A percentile compares a stretch with the other conserved stretches of the same genome.
Conservation (phyloP, 1,140 invertebrate species). For the Papilio machaon region DNA sequence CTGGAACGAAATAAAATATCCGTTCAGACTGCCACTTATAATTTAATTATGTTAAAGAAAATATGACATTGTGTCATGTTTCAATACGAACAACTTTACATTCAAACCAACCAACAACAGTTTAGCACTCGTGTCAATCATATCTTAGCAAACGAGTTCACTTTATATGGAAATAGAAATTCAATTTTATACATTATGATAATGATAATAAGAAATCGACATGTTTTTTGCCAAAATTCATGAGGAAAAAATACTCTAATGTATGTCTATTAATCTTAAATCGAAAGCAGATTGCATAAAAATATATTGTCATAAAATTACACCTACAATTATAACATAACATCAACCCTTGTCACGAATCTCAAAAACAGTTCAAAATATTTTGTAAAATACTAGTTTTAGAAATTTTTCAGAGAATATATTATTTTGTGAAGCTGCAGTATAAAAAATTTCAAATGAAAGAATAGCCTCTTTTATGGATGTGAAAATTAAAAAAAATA, state of each 20-base stretch:
- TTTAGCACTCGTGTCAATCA: background rate
- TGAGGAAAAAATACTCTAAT: background rate
- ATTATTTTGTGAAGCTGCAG: background rate
- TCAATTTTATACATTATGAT: background rate
- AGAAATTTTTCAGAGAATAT: background rate
- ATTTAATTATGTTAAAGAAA: background rate
- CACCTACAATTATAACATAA: too few relatives aligned
- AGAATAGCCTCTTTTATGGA: background rate
- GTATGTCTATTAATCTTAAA: too few relatives aligned
- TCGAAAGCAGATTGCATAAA: too few relatives aligned
- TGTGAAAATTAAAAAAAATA: background rate
- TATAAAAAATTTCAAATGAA: background rate
- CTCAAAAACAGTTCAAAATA: too few relatives aligned
- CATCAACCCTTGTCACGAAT: too few relatives aligned
- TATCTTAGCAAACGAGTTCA: background rate
- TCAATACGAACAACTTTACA: background rate
- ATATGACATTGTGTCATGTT: background rate
- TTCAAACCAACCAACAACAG: background rate
- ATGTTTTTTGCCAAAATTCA: background rate
- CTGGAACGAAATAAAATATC: background rate
- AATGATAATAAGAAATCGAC: background rate
- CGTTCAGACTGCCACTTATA: background rate
- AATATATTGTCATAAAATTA: too few relatives aligned
- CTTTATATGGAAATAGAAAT: background rate
- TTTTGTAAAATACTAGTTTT: too few relatives aligned